These are phyloP conservation scores for Sesamia nonagrioides DNA, from an alignment of 1,140 invertebrate species.

Conservation along the genomic window DNA sequence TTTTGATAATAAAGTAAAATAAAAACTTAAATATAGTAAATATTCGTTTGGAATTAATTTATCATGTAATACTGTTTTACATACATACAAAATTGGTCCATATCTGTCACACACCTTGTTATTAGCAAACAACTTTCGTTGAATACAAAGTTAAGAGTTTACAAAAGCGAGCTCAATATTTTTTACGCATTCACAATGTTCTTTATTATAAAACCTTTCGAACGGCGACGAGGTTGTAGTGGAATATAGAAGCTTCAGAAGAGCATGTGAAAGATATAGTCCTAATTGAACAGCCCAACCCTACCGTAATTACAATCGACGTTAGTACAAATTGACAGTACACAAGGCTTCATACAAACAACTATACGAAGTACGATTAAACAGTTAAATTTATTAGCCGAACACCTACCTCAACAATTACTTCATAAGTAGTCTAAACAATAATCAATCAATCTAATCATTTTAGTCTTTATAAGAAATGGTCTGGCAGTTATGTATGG, in stretches of 20 bases:
- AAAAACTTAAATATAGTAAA: neutral
- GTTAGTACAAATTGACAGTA: slow-evolving; percentile 40
- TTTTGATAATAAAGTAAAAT: slow-evolving; percentile 13
- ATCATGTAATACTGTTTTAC: slow-evolving; percentile 10
- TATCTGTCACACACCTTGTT: slow-evolving; percentile 22
- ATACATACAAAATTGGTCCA: slow-evolving; percentile 20
- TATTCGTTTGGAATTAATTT: neutral
- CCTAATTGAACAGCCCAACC: neutral
- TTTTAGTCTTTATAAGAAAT: slow-evolving; percentile 20
- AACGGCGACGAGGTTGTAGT: neutral
- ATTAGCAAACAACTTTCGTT: neutral
- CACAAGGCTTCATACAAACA: slow-evolving; percentile 40
- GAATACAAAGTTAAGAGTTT: neutral
- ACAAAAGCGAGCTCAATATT: neutral
- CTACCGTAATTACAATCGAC: slow-evolving; percentile 33
- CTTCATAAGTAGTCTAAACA: slow-evolving; percentile 36
- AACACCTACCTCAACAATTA: slow-evolving; percentile 35
- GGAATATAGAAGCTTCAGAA: neutral
- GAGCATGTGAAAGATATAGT: slow-evolving; percentile 29
- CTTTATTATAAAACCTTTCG: neutral
- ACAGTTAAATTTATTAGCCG: neutral
- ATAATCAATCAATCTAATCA: slow-evolving; percentile 16
- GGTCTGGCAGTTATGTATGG: slow-evolving; percentile 4
- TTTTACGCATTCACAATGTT: neutral
- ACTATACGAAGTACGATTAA: slow-evolving; percentile 32